Base-by-base conservation (phyloP, 1,140 invertebrate genomes). In the Drosophila arizonae region DNA sequence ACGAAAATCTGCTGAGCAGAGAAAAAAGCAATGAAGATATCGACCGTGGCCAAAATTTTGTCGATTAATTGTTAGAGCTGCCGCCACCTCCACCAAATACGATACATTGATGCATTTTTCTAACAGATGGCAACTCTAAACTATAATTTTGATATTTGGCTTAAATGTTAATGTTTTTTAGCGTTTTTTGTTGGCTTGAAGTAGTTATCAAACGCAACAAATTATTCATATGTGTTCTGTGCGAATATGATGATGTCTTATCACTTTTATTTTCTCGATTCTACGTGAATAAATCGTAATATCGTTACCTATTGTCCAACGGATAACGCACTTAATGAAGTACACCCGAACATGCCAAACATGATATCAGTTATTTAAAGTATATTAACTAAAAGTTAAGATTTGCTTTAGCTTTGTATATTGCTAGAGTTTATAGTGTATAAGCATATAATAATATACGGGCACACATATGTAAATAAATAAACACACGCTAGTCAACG, bases 121-220 rank as follows among this genome's bases (percentile, higher is more conserved):
- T 3, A 30, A 1, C 60, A 15, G 45, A 30, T 77, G 76, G 62
- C 84, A 87, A n/a, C 84, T 36, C 84, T 87, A 46, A 4, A 51
- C 9, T 6, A 9, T 36, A 76, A 65, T 82, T 85, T 88, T 87
- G 76, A 88, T 88, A 87, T 87, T 87, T 87, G 68, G 17, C 79
- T 58, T 61, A 50, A 86, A 82, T 88, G 45, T 61, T 17, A 55
- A 33, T 41, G 30, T 71, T 66, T 82, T 74, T 61, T 60, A 30
- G 39, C 4, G 33, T 75, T 78, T 33, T 21, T 57, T 51, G 28
- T 43, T 50, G 15, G 43, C 51, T 5, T 1, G 48, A 13, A 5
- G 10, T 17, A 52, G 13, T 36, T 36, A 41, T 24, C 0, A 4
- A 55, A 4, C 30, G 26, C 15, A 15, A 36, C 26, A 6, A 50